phyloP scores from a whole-genome alignment of 2,797 vertebrate species.

The Ammospiza maritima region DNA sequence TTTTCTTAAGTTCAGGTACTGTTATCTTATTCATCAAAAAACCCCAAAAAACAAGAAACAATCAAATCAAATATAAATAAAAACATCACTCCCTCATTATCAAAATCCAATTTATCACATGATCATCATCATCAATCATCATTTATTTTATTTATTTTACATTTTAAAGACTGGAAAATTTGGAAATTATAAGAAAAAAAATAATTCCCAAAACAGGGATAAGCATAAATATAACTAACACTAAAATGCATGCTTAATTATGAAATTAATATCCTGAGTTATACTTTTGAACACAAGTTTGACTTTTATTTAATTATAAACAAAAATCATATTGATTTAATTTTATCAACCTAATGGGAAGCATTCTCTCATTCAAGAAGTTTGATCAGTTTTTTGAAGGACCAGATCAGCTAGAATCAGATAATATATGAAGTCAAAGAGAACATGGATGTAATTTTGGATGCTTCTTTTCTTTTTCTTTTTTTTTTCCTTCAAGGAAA shows the following conservation, averaged over 20 bases:
- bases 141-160: background rate
- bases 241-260: background rate
- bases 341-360: background rate
- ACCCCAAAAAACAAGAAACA: fast-evolving
- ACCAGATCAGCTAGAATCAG: background rate
- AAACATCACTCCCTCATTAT: background rate
- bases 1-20: background rate
- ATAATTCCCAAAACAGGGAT: fast-evolving
- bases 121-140: background rate
- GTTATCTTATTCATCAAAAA: background rate
- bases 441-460: background rate
- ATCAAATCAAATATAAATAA: background rate
- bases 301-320: background rate
- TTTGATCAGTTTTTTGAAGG: background rate
- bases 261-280: background rate
- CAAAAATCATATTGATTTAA: background rate
- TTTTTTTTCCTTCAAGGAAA: background rate
- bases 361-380: background rate
- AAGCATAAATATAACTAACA: background rate
- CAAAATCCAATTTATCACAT: background rate
- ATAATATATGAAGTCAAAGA: background rate
- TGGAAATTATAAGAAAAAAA: background rate
- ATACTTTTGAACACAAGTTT: background rate
- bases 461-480: background rate
- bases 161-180: background rate